Base-by-base conservation (phyloP, 2,888 invertebrate genomes). In the Leptogaster cylindrica region DNA sequence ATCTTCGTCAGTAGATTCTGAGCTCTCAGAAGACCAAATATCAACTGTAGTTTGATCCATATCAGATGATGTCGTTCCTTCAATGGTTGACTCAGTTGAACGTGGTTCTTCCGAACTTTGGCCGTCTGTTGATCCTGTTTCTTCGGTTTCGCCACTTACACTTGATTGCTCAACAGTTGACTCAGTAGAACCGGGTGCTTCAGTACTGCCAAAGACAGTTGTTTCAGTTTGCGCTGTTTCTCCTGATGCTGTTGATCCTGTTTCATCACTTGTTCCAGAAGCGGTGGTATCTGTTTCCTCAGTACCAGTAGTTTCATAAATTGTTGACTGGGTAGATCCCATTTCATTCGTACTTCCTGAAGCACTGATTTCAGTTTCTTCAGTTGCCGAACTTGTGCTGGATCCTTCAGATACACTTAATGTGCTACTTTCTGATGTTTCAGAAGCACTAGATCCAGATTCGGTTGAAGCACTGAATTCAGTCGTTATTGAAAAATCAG, bases 1-100 rank as follows among this genome's bases (percentile, higher is more conserved):
- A 7, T 71, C 72, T 2, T 73, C 73, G 8, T 70, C 72, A 0
- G 70, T 71, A 3, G 68, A 68, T n/a, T 75, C 76, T 2, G 70
- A 50, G 7, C 36, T 10, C 2, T 76, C 75, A 18, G 79, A 74
- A 33, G 78, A 76, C 81, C 81, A 81, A 65, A 80, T 79, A 72
- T 80, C 81, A 27, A 72, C 71, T 2, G 80, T 78, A 1, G 76
- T 76, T 6, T 72, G 73, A 33, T 75, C 76, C 39, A 73, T 70
- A 1, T 74, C 74, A 1, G 76, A 75, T 28, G 65, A 33, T 44
- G 69, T 44, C 2, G 28, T 46, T 3, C 33, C 14, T 33, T 58
- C 68, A 18, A 44, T 25, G 5, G 66, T 66, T n/a, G 48, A 16
- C 8, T 25, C 55, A 39, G 51, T 46, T 3, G 44, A 48, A 6